A percentile compares a stretch with the other conserved stretches of the same genome.
These are phyloP conservation scores for Synodontis membranacea DNA, from an alignment of 2,113 vertebrate genomes.

Conservation along the genomic window DNA sequence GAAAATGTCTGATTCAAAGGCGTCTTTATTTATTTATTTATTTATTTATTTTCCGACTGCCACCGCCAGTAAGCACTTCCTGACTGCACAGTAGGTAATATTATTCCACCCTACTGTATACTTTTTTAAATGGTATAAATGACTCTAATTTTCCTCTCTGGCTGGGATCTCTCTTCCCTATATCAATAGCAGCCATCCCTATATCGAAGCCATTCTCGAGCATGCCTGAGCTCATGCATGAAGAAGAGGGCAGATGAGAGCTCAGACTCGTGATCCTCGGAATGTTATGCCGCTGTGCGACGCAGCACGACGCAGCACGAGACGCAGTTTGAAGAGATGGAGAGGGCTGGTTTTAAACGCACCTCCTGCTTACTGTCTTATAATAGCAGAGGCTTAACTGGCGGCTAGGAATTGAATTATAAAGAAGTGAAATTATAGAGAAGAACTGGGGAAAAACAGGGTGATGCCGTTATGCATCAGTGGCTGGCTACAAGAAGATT, in stretches of 20 bases:
- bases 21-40: too few relatives aligned
- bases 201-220: too few relatives aligned
- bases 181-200: too few relatives aligned
- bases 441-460: background rate
- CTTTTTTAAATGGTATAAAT: background rate
- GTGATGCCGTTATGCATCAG: background rate
- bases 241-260: background rate
- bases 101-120: background rate
- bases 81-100: background rate
- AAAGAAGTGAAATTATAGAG: background rate
- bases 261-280: too few relatives aligned
- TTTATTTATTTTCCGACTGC: too few relatives aligned
- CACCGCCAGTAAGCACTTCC: background rate
- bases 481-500: background rate
- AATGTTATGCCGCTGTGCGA: background rate
- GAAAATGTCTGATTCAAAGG: background rate
- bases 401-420: background rate
- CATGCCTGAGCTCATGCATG: too few relatives aligned
- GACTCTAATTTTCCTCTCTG: background rate
- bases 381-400: background rate
- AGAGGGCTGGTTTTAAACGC: background rate
- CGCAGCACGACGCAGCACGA: background rate
- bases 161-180: too few relatives aligned
- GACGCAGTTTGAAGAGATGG: background rate
- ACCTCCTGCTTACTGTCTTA: background rate